Evolutionary conservation across 2,888 invertebrate species (phyloP), one percentile per base, ranked within the genome.

Genomic region (Strigamia crassipes): DNA sequence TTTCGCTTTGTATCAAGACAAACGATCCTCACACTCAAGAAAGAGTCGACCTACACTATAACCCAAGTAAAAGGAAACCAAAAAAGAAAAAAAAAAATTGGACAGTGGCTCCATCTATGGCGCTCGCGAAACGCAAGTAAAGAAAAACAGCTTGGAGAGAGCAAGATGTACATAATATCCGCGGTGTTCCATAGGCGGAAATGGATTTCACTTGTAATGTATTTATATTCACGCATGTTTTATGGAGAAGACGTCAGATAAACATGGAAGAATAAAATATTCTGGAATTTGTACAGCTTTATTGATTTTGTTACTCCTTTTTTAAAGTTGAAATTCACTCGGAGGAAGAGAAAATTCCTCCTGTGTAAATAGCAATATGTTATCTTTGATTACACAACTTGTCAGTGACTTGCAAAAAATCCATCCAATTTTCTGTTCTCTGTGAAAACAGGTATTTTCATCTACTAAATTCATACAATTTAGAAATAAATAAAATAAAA

Each of bases 1-100:
- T 73, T 73, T 73, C 73, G 73, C 73, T 73, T 73, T 73, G 73
- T 73, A 73, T 73, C 73, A 73, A 73, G 73, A 73, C 73, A 73
- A 73, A 73, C 73, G 73, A 73, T 73, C 73, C 73, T 73, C 73
- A 73, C 73, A 73, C 73, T 73, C 73, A 73, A 73, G 73, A 73
- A 73, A 73, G 73, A 73, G 56, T 56, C 56, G 56, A 73, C 73
- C 73, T 31, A 31, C 31, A 15, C 73, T 13, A 73, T 27, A 73
- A 73, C 23, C 73, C 18, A 56, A 18, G n/a, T 9, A 56, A 21
- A 56, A 18, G 6, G 21, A 21, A 73, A 13, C 12, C 27, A 3
- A 31, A 27, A 66, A 73, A 27, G 31, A 27, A 51, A 3, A 51
- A n/a, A 73, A 73, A 73, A 15, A 73, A 31, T 31, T 15, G 73